Percentiles rank a stretch among this genome's conserved stretches.
phyloP scores from a whole-genome alignment of 2,797 vertebrate species.

The Fratercula arctica region DNA sequence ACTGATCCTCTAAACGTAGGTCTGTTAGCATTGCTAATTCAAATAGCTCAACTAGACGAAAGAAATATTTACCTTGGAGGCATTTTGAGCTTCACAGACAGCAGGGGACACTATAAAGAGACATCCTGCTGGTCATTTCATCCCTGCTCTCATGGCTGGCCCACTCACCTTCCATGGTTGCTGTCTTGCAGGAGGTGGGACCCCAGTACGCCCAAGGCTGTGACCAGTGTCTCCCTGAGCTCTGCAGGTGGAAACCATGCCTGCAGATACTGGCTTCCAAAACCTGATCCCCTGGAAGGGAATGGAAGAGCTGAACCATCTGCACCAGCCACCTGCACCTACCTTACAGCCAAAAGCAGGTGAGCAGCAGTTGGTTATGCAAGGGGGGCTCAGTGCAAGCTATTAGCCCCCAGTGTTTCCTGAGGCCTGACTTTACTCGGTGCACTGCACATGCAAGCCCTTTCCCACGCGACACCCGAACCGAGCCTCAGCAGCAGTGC shows the following conservation, averaged over 20 bases:
- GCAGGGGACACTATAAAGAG: not conserved
- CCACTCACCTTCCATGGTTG: not conserved
- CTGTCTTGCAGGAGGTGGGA: not conserved
- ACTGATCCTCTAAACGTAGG: not conserved
- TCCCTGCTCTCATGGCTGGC: not conserved
- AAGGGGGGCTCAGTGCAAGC: not conserved
- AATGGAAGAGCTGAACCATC: not conserved
- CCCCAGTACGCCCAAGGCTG: not conserved
- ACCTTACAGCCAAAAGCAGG: not conserved
- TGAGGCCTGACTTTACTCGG: not conserved
- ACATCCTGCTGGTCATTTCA: not conserved
- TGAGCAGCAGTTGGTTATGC: not conserved
- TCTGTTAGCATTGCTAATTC: not conserved
- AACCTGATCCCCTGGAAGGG: not conserved
- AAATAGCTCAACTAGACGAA: not conserved
- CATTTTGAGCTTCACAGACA: not conserved
- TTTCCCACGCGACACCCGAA: not conserved
- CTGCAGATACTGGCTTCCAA: not conserved
- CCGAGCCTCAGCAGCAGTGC: not conserved
- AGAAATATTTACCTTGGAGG: not conserved
- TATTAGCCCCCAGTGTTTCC: not conserved
- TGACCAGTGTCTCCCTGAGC: not conserved
- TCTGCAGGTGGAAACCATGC: not conserved
- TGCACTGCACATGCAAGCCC: not conserved
- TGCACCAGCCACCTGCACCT: not conserved